phyloP scores from a whole-genome alignment of 1,140 invertebrate genomes.

The Plutomurus gul region DNA sequence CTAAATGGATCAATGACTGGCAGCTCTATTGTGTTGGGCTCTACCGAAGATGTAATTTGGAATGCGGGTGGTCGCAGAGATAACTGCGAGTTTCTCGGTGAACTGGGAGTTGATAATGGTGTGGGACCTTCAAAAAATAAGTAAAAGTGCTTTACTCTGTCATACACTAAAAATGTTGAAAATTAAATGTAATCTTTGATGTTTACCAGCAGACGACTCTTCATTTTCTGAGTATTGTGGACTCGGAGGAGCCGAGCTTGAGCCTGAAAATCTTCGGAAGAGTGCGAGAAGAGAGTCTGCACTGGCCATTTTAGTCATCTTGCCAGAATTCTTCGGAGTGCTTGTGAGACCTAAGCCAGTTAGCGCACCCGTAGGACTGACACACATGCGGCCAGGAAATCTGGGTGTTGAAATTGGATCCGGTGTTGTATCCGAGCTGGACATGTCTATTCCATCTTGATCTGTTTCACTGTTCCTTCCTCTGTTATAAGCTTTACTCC shows the following conservation, averaged over 20 bases:
- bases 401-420: constrained; percentile 62
- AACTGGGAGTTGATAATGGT: constrained; percentile 52
- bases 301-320: constrained; percentile 65
- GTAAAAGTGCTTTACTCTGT: neutral
- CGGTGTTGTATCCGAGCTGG: constrained; percentile 65
- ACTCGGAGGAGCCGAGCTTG: constrained; percentile 58
- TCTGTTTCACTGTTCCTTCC: constrained; percentile 60
- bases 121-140: constrained; percentile 43
- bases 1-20: constrained; percentile 54
- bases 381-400: constrained; percentile 48
- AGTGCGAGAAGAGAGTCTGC: constrained; percentile 76
- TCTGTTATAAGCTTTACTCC: constrained; percentile 62
- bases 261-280: constrained; percentile 62
- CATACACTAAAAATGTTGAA: neutral
- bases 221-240: constrained; percentile 61
- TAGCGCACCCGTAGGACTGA: constrained; percentile 45
- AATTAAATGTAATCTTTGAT: neutral
- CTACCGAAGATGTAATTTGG: constrained; percentile 45
- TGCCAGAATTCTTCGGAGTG: constrained; percentile 43
- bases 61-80: constrained; percentile 50
- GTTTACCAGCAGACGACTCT: constrained; percentile 53
- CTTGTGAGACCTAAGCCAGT: constrained; percentile 18
- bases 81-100: constrained; percentile 48
- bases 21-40: constrained; percentile 47
- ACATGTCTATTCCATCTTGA: constrained; percentile 53